Percentiles rank a stretch among this genome's conserved stretches.
These are phyloP conservation scores for Seriola dumerili DNA, from an alignment of 2,113 vertebrate species.

Conservation along the genomic window DNA sequence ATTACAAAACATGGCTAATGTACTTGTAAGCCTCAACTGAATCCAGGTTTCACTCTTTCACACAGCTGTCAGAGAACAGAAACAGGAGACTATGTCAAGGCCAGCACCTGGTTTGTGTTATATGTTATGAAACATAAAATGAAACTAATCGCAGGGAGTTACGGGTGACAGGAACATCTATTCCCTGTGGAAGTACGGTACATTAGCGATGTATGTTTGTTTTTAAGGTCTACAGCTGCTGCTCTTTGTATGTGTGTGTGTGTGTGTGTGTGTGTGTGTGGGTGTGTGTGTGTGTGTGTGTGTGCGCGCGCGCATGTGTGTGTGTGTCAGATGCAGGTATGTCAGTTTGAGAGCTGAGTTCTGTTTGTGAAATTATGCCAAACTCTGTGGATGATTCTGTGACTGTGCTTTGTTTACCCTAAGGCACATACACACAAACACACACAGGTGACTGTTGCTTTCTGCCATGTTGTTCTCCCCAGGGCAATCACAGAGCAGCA, in stretches of 20 bases:
- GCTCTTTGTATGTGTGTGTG: constrained; percentile 17
- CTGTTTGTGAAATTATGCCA: constrained; percentile 45
- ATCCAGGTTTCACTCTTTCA: constrained; percentile 6
- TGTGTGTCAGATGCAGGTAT: neutral
- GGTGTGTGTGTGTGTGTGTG: too few relatives aligned
- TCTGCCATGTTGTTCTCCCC: constrained; percentile 57
- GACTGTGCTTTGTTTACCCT: constrained; percentile 48
- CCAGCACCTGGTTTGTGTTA: neutral
- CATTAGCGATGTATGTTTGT: constrained; percentile 11
- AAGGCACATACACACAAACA: constrained; percentile 44
- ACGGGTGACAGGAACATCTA: constrained; percentile 1
- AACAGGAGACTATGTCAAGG: neutral
- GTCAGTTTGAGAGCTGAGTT: constrained; percentile 33
- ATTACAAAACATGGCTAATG: neutral
- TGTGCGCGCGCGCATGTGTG: neutral
- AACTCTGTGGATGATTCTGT: constrained; percentile 46
- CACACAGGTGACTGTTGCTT: constrained; percentile 62
- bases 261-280: constrained; percentile 1
- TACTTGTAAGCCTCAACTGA: constrained; percentile 1
- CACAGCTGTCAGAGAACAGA: constrained; percentile 15
- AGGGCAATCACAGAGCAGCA: constrained; percentile 51
- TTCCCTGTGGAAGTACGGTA: neutral
- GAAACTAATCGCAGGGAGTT: constrained; percentile 5
- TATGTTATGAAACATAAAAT: constrained; percentile 6
- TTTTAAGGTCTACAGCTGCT: constrained; percentile 1